phyloP scores from a whole-genome alignment of 2,113 vertebrate genomes.

The Epinephelus fuscoguttatus region DNA sequence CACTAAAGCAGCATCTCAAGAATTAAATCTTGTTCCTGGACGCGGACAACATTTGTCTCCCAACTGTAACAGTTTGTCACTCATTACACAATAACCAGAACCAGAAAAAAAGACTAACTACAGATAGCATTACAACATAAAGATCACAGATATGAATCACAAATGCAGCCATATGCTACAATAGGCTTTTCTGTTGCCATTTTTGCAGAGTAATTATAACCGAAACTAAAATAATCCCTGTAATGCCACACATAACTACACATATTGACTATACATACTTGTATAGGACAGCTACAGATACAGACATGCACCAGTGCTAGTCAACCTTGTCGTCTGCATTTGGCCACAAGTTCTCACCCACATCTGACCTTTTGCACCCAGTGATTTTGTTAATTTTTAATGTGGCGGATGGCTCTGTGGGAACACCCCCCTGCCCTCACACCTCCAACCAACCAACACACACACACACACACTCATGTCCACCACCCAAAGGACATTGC shows the following conservation, averaged over 20 bases:
- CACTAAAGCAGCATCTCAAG: slow-evolving; percentile 1
- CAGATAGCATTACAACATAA: background rate
- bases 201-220: background rate
- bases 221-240: background rate
- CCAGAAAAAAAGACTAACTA: no score
- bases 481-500: no score
- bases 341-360: no score
- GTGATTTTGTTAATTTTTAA: no score
- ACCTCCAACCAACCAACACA: no score
- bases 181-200: background rate
- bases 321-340: no score
- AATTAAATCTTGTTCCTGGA: background rate
- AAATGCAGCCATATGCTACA: background rate
- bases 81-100: background rate
- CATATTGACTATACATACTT: background rate
- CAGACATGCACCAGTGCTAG: background rate
- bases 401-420: no score
- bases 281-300: background rate
- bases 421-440: no score
- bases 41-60: background rate
- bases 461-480: no score
- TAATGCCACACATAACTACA: background rate
- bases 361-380: no score
- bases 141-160: background rate
- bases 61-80: background rate